Evolutionary conservation across 2,113 vertebrate genomes (phyloP), one percentile per base, ranked within the genome.

Genomic region (Colossoma macropomum): DNA sequence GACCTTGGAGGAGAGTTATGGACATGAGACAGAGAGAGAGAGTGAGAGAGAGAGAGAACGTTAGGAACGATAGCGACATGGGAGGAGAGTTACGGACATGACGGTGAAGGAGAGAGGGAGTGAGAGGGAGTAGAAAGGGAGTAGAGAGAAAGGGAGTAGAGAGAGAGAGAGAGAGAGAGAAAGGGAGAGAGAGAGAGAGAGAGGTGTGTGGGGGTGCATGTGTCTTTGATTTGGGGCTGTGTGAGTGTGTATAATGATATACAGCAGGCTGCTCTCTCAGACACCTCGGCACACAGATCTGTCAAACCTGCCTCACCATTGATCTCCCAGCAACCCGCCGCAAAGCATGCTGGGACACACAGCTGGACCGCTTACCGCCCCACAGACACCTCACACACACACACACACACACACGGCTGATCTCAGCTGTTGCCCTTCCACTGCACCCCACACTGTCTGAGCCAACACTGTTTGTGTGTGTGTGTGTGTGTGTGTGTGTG

Each of bases 231-330:
- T 62, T 27, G 59, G 59, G 59, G 12, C n/a, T 62, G 25, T 27
- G 21, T 56, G 54, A 17, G 71, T 52, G 71, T n/a, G 71, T 74
- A 41, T 90, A 90, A 90, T 90, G 89, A 90, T 87, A 90, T 88
- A 87, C 89, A 88, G 87, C 86, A 90, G 88, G 84, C 86, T 80
- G 86, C 79, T 86, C 32, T 38, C 85, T 86, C 85, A 86, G 86
- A 89, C 88, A 89, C 86, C 85, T 88, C 84, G 81, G 77, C 79
- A 83, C 77, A 84, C 82, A 79, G 87, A 88, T 84, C 86, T 89
- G 89, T 88, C 86, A 89, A 70, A 84, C 62, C 84, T 83, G 79
- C 87, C 79, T 82, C 84, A 28, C 83, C 87, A 86, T 84, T 89
- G 85, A 87, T 88, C 86, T 88, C 79, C 69, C 79, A 83, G 71